Evolutionary conservation across 2,888 invertebrate species (phyloP), one percentile per base, ranked within the genome.

Genomic region (Phasia obesa): DNA sequence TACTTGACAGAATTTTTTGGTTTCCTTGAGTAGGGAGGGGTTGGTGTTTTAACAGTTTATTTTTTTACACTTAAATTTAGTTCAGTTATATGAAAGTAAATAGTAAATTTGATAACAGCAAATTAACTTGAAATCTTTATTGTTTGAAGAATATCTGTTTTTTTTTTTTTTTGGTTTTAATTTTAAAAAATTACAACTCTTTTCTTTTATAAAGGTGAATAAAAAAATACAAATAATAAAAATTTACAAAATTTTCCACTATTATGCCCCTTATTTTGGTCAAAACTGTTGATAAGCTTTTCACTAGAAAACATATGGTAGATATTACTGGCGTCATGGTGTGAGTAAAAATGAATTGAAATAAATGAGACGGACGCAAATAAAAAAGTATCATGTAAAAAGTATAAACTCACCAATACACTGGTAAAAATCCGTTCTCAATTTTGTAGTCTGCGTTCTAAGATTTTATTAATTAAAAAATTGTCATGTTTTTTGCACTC

Each of bases 381-480:
- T 42, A 27, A 55, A 27, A 69, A 11, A 44, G 21, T 57, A 19
- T 2, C 4, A 19, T 49, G 31, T 17, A 35, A 60, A 51, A 77
- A 49, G 7, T 4, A 7, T 27, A 51, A 47, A 78, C 83, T 83
- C 75, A 83, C 83, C 83, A 69, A 65, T 55, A 53, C 75, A 38
- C 11, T 25, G 53, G 3, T 13, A 17, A 65, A 55, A 55, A 35
- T 15, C 7, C 0, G 42, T 67, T 71, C 78, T 83, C 74, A 53
- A 53, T 78, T 69, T 77, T 73, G 69, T 17, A 19, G 38, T 49
- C 38, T 64, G 17, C 17, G 35, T 74, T 64, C 23, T 55, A 23
- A 23, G 35, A 23, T 31, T 47, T 23, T 59, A 15, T 62, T 38
- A n/a, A 1, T 1, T 15, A 19, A 44, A 17, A 4, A n/a, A 17